phyloP scores from a whole-genome alignment of 2,113 vertebrate species.

The Alces alces region DNA sequence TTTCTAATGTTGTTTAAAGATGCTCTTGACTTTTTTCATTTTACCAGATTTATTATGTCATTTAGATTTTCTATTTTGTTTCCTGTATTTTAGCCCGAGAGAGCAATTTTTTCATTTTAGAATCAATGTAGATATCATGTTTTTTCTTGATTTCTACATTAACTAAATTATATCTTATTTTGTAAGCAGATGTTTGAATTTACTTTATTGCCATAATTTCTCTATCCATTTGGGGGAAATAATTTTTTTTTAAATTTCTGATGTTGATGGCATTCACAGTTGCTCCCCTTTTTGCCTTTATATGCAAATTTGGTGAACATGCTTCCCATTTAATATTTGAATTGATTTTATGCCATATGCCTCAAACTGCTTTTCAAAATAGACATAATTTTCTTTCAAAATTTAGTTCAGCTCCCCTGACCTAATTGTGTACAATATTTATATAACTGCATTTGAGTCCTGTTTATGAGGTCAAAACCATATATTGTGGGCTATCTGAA shows the following conservation, averaged over 20 bases:
- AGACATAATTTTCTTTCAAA: constrained; percentile 54
- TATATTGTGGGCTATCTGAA: constrained; percentile 43
- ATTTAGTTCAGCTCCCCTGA: constrained; percentile 43
- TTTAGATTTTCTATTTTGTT: constrained; percentile 70
- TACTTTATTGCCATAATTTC: constrained; percentile 69
- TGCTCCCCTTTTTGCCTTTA: constrained; percentile 42
- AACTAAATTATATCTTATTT: constrained; percentile 74
- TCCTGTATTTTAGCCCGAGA: constrained; percentile 62
- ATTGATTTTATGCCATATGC: constrained; percentile 63
- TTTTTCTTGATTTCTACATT: constrained; percentile 74
- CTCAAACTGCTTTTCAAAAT: constrained; percentile 56
- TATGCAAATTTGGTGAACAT: constrained; percentile 64
- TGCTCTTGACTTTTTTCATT: constrained; percentile 49
- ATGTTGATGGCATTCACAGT: constrained; percentile 29
- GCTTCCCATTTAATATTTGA: constrained; percentile 61
- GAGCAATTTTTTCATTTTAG: constrained; percentile 63
- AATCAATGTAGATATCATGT: constrained; percentile 68
- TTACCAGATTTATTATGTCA: constrained; percentile 63
- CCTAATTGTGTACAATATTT: constrained; percentile 18
- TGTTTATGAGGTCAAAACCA: constrained; percentile 28
- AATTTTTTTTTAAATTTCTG: constrained; percentile 46
- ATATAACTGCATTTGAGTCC: constrained; percentile 8
- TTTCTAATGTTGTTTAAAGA: constrained; percentile 38
- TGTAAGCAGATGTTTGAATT: constrained; percentile 77
- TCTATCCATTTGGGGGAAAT: constrained; percentile 43